Evolutionary conservation across 92 coral and sea anemone genomes (phyloP), one percentile per base, ranked within the genome.

Genomic region (Parazoanthus swiftii): DNA sequence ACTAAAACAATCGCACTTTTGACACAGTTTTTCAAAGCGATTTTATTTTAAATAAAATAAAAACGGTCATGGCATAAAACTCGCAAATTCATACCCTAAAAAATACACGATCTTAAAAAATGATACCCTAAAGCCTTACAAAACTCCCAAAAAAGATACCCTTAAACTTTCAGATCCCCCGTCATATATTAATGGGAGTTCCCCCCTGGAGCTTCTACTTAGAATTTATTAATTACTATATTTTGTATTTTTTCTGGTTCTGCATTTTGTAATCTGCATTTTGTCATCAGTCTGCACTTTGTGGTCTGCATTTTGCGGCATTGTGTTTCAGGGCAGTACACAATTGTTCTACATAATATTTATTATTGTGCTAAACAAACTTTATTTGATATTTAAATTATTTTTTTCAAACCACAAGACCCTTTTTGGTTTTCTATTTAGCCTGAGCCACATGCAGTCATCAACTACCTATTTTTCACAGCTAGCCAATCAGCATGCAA

Each of bases 111-210:
- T n/a, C 81, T 85, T 56, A 85, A 71, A n/a, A n/a, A n/a, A n/a
- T n/a, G n/a, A n/a, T n/a, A n/a, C n/a, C n/a, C n/a, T n/a, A n/a
- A n/a, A n/a, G n/a, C n/a, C n/a, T n/a, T n/a, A n/a, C n/a, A n/a
- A n/a, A n/a, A n/a, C n/a, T n/a, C n/a, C n/a, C n/a, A n/a, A n/a
- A n/a, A n/a, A n/a, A n/a, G n/a, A n/a, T n/a, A n/a, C n/a, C n/a
- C n/a, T n/a, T n/a, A 71, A 85, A 85, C 80, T 85, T 85, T 85
- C 59, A 25, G 80, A 26, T 51, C 88, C 88, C 88, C 85, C 88
- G 23, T 70, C 50, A 66, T 85, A 25, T 82, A 82, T 82, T 59
- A 59, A 5, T 59, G 79, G 86, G 72, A 70, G 56, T 56, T 82
- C 74, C 79, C 86, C 86, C 78, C 78, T 39, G 68, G 86, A 70